These are phyloP conservation scores for Neostethus bicornis DNA, from an alignment of 2,797 vertebrate species.

Conservation along the genomic window DNA sequence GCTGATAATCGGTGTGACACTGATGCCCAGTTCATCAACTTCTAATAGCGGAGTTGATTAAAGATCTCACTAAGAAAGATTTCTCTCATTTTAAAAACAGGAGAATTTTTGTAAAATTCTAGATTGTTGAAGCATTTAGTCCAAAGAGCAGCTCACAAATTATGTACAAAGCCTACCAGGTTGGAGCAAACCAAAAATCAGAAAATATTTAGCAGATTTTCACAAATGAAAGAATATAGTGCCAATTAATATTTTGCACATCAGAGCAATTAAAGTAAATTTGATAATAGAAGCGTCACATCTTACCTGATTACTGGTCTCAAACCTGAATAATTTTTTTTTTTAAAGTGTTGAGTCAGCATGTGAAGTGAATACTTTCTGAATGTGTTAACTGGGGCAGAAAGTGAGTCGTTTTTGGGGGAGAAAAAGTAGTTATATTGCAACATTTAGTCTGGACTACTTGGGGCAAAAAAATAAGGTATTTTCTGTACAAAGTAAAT, in stretches of 20 bases:
- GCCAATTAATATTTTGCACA: not conserved
- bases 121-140: slow-evolving; percentile 1
- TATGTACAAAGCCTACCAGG: not conserved
- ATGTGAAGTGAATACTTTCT: not conserved
- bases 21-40: slow-evolving; percentile 33
- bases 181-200: slow-evolving; percentile 2
- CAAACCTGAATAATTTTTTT: not conserved
- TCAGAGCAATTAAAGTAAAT: too few species aligned
- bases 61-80: slow-evolving; percentile 29
- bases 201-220: not conserved
- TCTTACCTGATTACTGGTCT: not conserved
- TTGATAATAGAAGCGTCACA: not conserved
- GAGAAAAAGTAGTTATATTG: not conserved
- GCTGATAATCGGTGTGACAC: slow-evolving; percentile 43
- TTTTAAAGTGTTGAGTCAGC: not conserved
- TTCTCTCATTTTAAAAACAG: slow-evolving; percentile 23
- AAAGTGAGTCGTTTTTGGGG: too few species aligned
- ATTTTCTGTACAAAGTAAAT: not conserved
- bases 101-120: slow-evolving; percentile 9
- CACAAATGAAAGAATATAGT: not conserved
- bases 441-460: not conserved
- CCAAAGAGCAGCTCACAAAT: not conserved
- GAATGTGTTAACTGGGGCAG: not conserved
- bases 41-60: slow-evolving; percentile 32
- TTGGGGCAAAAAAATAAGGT: not conserved